Percentiles rank a stretch among this genome's conserved stretches.
Evolutionary conservation across 2,113 vertebrate genomes (phyloP).

Genomic region (Xenus cinereus): DNA sequence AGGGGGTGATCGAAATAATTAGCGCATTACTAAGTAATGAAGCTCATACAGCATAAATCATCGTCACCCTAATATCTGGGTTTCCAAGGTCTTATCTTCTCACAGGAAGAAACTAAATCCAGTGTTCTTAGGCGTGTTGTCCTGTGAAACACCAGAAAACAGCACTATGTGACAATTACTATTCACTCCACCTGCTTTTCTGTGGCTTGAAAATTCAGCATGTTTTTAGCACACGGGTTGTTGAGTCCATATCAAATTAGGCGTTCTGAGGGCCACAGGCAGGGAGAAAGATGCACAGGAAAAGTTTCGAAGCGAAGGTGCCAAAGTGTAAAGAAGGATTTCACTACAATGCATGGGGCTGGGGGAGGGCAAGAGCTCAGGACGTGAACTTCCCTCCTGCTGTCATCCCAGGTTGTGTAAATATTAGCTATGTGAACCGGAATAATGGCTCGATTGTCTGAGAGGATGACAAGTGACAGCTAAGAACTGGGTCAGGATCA

Average conservation of each 20-base stretch:
- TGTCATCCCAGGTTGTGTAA: conserved; percentile 34
- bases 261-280: neutral
- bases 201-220: neutral
- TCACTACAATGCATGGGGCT: neutral
- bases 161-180: neutral
- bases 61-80: neutral
- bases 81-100: neutral
- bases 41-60: neutral
- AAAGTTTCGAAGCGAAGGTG: neutral
- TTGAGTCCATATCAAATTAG: neutral
- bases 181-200: neutral
- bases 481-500: conserved; percentile 54
- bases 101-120: neutral
- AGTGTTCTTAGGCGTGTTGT: neutral
- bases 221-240: neutral
- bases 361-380: conserved; percentile 1
- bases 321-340: neutral
- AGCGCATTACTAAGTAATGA: neutral
- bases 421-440: conserved; percentile 38
- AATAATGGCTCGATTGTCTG: conserved; percentile 38
- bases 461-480: conserved; percentile 27
- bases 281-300: neutral
- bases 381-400: neutral
- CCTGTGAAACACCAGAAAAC: neutral
- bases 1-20: neutral